Percentiles rank a stretch among this genome's conserved stretches.
Conservation (phyloP, 2,797 vertebrate genomes). For the Phataginus tetradactyla region DNA sequence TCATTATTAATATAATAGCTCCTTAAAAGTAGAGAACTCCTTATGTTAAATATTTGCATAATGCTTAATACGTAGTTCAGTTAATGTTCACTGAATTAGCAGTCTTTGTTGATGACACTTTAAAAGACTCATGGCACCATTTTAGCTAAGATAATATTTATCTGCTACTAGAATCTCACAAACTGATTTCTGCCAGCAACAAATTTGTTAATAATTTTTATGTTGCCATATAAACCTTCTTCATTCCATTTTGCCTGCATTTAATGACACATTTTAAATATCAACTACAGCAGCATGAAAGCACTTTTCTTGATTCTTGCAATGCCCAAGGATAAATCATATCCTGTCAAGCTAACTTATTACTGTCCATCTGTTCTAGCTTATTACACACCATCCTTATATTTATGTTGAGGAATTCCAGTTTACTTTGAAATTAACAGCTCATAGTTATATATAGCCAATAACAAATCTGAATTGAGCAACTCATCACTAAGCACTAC, state of each 20-base stretch:
- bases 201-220: neutral
- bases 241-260: neutral
- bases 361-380: neutral
- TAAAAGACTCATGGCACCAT: neutral
- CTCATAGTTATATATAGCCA: neutral
- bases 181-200: neutral
- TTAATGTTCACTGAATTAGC: neutral
- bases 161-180: neutral
- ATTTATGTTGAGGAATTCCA: neutral
- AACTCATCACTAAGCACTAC: neutral
- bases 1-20: neutral
- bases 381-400: neutral
- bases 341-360: neutral
- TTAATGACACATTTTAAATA: neutral
- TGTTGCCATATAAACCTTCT: neutral
- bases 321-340: neutral
- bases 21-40: neutral
- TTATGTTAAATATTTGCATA: neutral
- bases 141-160: neutral
- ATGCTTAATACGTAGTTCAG: neutral
- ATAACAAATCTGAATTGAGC: neutral
- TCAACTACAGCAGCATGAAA: neutral
- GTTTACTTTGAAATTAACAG: constrained; percentile 27
- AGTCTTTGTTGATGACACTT: neutral
- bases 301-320: neutral